phyloP scores from a whole-genome alignment of 2,797 vertebrate species.

The Mormyrus proboscirostris region DNA sequence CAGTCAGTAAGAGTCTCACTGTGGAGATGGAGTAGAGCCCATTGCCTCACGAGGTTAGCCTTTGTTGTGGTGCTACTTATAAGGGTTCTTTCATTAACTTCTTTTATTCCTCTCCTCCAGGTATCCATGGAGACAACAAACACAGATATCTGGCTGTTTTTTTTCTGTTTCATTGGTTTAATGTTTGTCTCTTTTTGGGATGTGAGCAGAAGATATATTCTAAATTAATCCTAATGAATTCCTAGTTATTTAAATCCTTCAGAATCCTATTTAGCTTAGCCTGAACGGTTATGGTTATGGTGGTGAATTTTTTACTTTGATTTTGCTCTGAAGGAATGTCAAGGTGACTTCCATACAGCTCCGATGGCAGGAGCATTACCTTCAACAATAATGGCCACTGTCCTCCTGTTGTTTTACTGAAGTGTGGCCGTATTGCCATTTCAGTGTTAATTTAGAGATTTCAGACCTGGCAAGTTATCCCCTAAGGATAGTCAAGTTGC shows the following conservation, averaged over 20 bases:
- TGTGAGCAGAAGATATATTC: neutral
- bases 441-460: neutral
- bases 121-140: neutral
- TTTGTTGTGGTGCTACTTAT: neutral
- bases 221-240: neutral
- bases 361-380: neutral
- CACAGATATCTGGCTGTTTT: neutral
- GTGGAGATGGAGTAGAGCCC: neutral
- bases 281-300: neutral
- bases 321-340: neutral
- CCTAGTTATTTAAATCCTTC: neutral
- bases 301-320: neutral
- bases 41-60: neutral
- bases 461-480: neutral
- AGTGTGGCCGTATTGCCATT: neutral
- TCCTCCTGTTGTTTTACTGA: constrained; percentile 6
- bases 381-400: neutral
- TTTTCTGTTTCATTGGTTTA: neutral
- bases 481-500: neutral
- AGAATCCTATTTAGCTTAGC: neutral
- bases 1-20: constrained; percentile 8
- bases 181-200: constrained; percentile 1
- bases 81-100: neutral
- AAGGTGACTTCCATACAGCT: neutral
- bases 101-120: constrained; percentile 40